Evolutionary conservation across 2,888 invertebrate species (phyloP).

Genomic region (Euproctis similis): DNA sequence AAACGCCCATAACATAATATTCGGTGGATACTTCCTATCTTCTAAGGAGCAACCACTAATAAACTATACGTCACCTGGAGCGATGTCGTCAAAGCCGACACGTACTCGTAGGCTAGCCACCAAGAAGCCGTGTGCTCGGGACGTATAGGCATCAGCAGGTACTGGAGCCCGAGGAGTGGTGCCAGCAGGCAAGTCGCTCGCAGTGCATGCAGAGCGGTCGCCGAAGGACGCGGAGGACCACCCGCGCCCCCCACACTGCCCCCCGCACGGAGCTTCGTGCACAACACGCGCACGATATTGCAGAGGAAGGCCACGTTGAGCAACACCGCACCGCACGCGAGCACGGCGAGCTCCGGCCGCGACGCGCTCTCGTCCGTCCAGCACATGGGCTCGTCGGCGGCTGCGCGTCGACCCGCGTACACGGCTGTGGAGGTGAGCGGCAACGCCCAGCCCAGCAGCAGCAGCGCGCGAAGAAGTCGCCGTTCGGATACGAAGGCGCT

Average conservation of each 20-base stretch:
- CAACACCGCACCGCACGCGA: slow-evolving; percentile 86
- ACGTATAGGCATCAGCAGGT: slow-evolving; percentile 90
- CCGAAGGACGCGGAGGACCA: slow-evolving; percentile 76
- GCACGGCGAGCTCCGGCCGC: slow-evolving; percentile 83
- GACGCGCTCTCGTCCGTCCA: slow-evolving; percentile 85
- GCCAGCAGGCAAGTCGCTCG: slow-evolving; percentile 92
- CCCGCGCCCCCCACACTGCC: slow-evolving; percentile 68
- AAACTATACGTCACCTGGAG: no score
- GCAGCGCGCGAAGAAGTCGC: slow-evolving; percentile 87
- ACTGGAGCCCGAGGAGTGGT: slow-evolving; percentile 93
- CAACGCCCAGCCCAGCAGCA: slow-evolving; percentile 89
- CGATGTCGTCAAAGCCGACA: slow-evolving; percentile 90
- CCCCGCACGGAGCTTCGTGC: slow-evolving; percentile 87
- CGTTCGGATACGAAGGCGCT: slow-evolving; percentile 93
- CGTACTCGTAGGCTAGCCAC: slow-evolving; percentile 87
- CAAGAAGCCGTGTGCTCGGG: slow-evolving; percentile 81
- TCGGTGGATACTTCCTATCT: no score
- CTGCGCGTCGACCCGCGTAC: slow-evolving; percentile 80
- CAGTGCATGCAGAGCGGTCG: slow-evolving; percentile 84
- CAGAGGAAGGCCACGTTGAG: slow-evolving; percentile 90
- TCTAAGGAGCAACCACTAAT: no score
- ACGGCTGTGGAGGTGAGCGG: slow-evolving; percentile 81
- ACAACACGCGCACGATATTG: slow-evolving; percentile 91
- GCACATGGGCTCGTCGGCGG: slow-evolving; percentile 71
- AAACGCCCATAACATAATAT: no score